These are phyloP conservation scores for Trichoplusia ni DNA, from an alignment of 1,140 invertebrate species.

Conservation along the genomic window DNA sequence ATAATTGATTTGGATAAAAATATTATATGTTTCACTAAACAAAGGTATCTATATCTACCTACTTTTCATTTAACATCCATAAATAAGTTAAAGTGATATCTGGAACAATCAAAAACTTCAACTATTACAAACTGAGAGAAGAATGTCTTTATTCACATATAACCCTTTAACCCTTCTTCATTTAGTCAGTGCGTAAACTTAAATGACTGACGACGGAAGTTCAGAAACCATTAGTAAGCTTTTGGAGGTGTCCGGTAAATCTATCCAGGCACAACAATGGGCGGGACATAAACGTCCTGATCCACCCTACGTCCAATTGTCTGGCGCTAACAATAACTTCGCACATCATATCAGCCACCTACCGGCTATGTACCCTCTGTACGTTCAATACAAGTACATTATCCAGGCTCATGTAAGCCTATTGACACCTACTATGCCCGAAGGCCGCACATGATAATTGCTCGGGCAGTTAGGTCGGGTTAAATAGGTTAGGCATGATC, in stretches of 20 bases:
- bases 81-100: no score
- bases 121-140: no score
- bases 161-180: no score
- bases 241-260: conserved; percentile 14
- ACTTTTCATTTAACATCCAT: no score
- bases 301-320: conserved; percentile 17
- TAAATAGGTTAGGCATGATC: conserved; percentile 31
- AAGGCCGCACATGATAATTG: conserved; percentile 35
- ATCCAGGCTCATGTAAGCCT: conserved; percentile 11
- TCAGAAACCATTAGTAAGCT: conserved; percentile 5
- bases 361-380: neutral
- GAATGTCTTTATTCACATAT: no score
- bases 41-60: no score
- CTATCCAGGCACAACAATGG: conserved; percentile 23
- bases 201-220: neutral
- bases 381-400: conserved; percentile 17
- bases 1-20: no score
- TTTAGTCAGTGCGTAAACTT: neutral
- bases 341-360: neutral
- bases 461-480: conserved; percentile 27
- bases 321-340: conserved; percentile 14
- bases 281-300: conserved; percentile 15
- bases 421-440: conserved; percentile 27
- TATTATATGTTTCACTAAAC: no score
- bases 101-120: no score